Base-by-base conservation (phyloP, 2,888 invertebrate genomes). In the Nemapogon koenigi region DNA sequence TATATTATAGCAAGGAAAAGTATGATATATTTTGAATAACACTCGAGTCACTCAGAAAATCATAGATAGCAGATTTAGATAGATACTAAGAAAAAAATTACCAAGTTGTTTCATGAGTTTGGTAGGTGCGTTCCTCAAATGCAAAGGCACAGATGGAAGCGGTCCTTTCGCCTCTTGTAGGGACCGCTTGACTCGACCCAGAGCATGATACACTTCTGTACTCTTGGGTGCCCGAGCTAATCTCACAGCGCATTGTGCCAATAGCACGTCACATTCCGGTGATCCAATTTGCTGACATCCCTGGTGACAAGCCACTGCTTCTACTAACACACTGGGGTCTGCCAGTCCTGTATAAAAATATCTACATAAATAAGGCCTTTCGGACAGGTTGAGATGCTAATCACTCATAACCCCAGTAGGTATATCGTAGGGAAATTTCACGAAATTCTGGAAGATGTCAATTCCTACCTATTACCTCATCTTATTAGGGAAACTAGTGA, bases 91-190 rank as follows among this genome's bases (percentile, higher is more conserved):
- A 22, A 10, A 22, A 22, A 10, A 22, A 6, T 22, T 63, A 84
- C 90, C 90, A 49, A 91, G 62, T 58, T 87, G 80, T 57, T 83
- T 84, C 90, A 90, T 90, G 1, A 91, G 68, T 57, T 81, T 87
- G 1, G 90, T 90, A 2, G 91, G 85, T n/a, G 90, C 90, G 68
- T 91, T 90, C 41, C 91, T 79, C 45, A 92, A 71, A 65, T 90
- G 89, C 42, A 92, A 68, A 0, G 92, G 92, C 4, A 92, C 88
- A 1, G 83, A 62, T 1, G 91, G 91, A 40, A 89, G 79, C 1
- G 86, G 78, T 0, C 91, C 91, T 53, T 86, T 82, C 10, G 83
- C 81, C 40, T 84, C 71, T 1, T 61, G 57, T 35, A 91, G 80
- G 13, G 79, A 62, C 28, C 59, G 57, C 56, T 88, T 87, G 13